These are phyloP conservation scores for Temnothorax unifasciatus DNA, from an alignment of 2,888 invertebrate species.

Conservation along the genomic window DNA sequence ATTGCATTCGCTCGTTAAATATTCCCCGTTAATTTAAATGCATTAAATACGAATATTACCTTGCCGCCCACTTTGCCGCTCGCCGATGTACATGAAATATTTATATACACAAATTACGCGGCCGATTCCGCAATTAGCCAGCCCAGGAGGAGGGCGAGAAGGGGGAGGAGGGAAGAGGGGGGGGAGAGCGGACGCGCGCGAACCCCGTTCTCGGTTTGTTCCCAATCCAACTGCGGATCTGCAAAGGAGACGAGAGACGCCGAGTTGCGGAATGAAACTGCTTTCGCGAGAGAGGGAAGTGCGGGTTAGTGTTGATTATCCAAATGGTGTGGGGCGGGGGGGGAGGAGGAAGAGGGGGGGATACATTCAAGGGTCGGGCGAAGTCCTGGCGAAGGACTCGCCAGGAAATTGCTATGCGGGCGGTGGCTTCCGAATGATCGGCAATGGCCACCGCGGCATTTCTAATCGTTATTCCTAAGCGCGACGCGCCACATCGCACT, in stretches of 20 bases:
- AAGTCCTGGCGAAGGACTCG: constrained; percentile 64
- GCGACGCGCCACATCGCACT: constrained; percentile 64
- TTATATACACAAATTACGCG: constrained; percentile 54
- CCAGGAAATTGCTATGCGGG: constrained; percentile 80
- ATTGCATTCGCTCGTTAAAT: constrained; percentile 57
- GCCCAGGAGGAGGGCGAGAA: background rate
- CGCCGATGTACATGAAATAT: constrained; percentile 52
- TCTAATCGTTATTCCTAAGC: constrained; percentile 72
- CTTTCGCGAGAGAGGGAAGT: background rate
- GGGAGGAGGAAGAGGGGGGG: constrained; percentile 58
- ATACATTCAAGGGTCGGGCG: constrained; percentile 60
- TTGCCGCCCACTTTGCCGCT: constrained; percentile 37
- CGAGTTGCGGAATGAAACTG: constrained; percentile 12
- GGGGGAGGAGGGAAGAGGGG: background rate
- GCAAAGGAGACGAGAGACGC: constrained; percentile 46
- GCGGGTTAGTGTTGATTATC: constrained; percentile 69
- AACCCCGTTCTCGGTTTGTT: constrained; percentile 50
- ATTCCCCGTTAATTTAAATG: constrained; percentile 56
- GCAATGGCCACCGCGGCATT: constrained; percentile 79
- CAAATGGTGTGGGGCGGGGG: constrained; percentile 36
- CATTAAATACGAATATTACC: constrained; percentile 54
- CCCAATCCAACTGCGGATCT: constrained; percentile 50
- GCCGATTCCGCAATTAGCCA: constrained; percentile 62
- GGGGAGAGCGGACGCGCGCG: background rate
- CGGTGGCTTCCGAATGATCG: constrained; percentile 78